phyloP scores from a whole-genome alignment of 1,140 invertebrate species.

The Uloborus diversus region DNA sequence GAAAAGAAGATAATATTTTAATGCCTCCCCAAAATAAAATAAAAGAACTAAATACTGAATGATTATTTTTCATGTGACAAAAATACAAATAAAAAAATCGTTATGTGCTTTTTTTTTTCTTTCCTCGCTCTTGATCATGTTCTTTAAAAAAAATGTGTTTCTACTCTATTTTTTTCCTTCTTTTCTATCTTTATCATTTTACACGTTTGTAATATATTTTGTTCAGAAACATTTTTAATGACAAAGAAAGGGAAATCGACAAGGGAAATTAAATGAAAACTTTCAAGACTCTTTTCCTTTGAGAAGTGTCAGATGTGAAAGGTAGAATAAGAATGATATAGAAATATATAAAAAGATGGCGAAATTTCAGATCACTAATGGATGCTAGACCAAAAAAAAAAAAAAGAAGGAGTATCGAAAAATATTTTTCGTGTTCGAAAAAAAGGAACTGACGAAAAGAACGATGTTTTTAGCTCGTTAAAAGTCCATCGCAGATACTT shows the following conservation, averaged over 20 bases:
- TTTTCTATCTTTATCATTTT: too few species aligned
- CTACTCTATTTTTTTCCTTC: too few species aligned
- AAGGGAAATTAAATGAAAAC: slow-evolving; percentile 44
- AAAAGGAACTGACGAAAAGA: neutral
- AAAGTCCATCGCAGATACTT: slow-evolving; percentile 47
- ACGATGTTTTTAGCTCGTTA: slow-evolving; percentile 30
- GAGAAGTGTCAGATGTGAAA: slow-evolving; percentile 27
- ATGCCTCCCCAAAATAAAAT: too few species aligned
- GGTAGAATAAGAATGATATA: neutral
- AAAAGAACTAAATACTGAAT: too few species aligned
- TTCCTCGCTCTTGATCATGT: too few species aligned
- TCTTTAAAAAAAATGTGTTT: too few species aligned
- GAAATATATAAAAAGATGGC: slow-evolving; percentile 4
- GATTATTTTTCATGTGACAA: too few species aligned
- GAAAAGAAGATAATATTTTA: too few species aligned
- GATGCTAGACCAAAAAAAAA: slow-evolving; percentile 31
- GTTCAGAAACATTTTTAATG: too few species aligned
- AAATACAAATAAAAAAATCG: too few species aligned
- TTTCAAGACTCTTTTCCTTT: slow-evolving; percentile 23
- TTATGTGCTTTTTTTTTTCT: too few species aligned
- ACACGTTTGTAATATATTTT: too few species aligned
- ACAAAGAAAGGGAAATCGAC: slow-evolving; percentile 27
- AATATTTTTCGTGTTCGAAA: neutral
- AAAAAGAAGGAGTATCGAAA: neutral
- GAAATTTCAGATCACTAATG: slow-evolving; percentile 35